phyloP scores from a whole-genome alignment of 2,888 invertebrate species.

The Euspilapteryx auroguttella region DNA sequence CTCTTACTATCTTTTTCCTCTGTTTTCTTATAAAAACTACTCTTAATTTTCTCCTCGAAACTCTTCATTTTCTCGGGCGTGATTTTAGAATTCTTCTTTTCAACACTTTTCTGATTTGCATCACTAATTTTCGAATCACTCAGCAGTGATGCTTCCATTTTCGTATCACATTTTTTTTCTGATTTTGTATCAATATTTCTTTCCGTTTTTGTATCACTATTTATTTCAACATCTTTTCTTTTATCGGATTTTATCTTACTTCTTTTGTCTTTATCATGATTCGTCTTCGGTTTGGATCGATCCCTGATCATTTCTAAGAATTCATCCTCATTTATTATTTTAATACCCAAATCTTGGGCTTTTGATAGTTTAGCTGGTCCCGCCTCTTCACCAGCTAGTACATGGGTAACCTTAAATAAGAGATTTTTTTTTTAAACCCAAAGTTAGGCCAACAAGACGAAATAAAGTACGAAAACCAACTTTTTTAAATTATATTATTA shows the following conservation, averaged over 20 bases:
- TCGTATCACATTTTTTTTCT: no score
- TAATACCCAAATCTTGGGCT: slow-evolving; percentile 70
- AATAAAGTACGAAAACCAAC: background rate
- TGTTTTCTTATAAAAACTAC: slow-evolving; percentile 4
- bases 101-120: background rate
- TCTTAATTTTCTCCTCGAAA: slow-evolving; percentile 6
- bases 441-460: no score
- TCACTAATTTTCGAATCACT: no score
- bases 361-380: slow-evolving; percentile 84
- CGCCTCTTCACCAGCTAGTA: slow-evolving; percentile 83
- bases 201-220: no score
- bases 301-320: slow-evolving; percentile 76
- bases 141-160: no score
- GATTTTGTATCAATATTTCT: no score
- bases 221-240: slow-evolving; percentile 12
- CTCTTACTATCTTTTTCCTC: no score
- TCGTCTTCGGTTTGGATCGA: slow-evolving; percentile 28
- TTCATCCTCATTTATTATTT: slow-evolving; percentile 78
- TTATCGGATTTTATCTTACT: slow-evolving; percentile 14
- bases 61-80: slow-evolving; percentile 3
- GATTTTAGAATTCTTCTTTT: background rate
- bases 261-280: slow-evolving; percentile 13
- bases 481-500: no score
- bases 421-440: background rate
- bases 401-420: slow-evolving; percentile 65